Evolutionary conservation across 2,888 invertebrate genomes (phyloP).

Genomic region (Aplocera efformata): DNA sequence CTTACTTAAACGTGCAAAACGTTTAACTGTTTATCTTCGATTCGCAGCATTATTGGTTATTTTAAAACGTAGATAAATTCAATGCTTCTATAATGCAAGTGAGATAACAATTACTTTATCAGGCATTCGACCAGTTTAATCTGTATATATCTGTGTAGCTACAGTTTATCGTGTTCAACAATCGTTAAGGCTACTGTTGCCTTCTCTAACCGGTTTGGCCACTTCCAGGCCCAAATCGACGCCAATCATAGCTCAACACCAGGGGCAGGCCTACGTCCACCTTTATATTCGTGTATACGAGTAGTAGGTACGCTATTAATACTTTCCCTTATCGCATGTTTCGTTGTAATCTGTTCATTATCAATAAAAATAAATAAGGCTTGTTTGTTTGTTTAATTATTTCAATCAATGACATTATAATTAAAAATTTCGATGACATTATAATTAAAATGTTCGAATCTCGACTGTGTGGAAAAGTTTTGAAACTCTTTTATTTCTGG

Average conservation of each 20-base stretch:
- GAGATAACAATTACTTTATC: conserved; percentile 11
- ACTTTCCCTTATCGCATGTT: conserved; percentile 2
- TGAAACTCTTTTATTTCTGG: too few species aligned
- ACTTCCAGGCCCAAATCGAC: conserved; percentile 58
- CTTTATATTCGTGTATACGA: conserved; percentile 7
- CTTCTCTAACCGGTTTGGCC: conserved; percentile 61
- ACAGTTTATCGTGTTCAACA: conserved; percentile 59
- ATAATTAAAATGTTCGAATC: too few species aligned
- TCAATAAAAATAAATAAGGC: conserved; percentile 1
- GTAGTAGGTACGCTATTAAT: conserved; percentile 4
- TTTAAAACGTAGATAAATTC: conserved; percentile 17
- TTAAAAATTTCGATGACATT: too few species aligned
- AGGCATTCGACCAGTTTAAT: conserved; percentile 10
- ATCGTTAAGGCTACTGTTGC: conserved; percentile 72
- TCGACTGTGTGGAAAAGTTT: too few species aligned
- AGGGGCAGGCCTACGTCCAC: conserved; percentile 37
- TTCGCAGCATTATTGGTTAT: conserved; percentile 6
- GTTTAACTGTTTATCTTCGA: conserved; percentile 5
- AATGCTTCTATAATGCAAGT: conserved; percentile 2
- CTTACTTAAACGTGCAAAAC: too few species aligned
- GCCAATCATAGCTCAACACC: conserved; percentile 56
- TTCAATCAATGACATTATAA: too few species aligned
- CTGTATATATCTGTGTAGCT: conserved; percentile 35
- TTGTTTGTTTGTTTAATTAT: too few species aligned
- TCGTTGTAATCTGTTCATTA: conserved; percentile 3